phyloP scores from a whole-genome alignment of 2,797 vertebrate genomes.

The Crenuchus spilurus region DNA sequence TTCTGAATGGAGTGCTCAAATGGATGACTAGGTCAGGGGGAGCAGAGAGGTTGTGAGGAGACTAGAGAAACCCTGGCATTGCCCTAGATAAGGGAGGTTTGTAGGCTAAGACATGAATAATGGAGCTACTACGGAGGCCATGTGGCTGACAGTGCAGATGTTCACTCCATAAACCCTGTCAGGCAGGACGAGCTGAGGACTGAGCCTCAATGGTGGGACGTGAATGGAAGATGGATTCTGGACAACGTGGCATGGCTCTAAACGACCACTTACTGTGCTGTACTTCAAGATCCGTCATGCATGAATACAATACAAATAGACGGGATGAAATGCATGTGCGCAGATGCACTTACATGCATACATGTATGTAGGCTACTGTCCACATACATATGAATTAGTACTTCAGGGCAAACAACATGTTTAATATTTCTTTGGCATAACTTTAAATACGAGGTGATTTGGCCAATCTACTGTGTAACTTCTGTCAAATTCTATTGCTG shows the following conservation, averaged over 20 bases:
- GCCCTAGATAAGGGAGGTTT: constrained; percentile 71
- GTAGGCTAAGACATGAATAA: constrained; percentile 74
- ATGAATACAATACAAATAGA: neutral
- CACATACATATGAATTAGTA: neutral
- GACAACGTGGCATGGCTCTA: constrained; percentile 11
- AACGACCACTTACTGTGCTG: constrained; percentile 25
- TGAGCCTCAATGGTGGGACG: neutral
- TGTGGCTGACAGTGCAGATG: constrained; percentile 66
- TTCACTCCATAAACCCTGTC: constrained; percentile 57
- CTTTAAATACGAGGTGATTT: neutral
- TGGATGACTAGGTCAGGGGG: constrained; percentile 63
- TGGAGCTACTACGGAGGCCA: constrained; percentile 67
- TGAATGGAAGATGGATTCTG: constrained; percentile 23
- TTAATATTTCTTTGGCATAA: neutral
- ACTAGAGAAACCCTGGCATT: constrained; percentile 60
- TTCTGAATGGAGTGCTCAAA: constrained; percentile 39
- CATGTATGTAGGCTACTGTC: constrained; percentile 1
- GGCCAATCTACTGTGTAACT: too few relatives aligned
- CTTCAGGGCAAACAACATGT: neutral
- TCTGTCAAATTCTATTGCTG: neutral
- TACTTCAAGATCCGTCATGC: neutral
- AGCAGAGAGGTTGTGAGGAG: constrained; percentile 45
- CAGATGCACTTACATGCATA: constrained; percentile 7
- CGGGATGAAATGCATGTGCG: neutral
- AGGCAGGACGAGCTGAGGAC: constrained; percentile 14